A percentile compares a stretch with the other conserved stretches of the same genome.
These are phyloP conservation scores for Schizothorax lantsangensis DNA, from an alignment of 2,797 vertebrate genomes.

Conservation along the genomic window DNA sequence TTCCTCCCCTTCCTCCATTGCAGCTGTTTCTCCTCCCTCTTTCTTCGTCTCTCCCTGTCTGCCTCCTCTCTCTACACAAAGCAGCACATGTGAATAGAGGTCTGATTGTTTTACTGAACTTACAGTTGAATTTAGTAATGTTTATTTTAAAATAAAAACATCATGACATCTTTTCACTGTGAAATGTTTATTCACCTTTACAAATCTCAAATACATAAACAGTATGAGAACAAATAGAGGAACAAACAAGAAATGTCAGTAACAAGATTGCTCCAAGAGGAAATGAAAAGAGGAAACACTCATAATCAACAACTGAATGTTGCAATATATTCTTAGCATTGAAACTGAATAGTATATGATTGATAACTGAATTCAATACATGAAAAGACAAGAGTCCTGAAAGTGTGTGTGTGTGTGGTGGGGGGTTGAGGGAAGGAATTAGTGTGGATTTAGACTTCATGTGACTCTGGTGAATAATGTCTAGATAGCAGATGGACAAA, in stretches of 20 bases:
- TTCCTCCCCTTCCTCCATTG: neutral
- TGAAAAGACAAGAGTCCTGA: neutral
- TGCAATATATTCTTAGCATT: neutral
- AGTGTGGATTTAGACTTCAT: constrained; percentile 74
- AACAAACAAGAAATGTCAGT: constrained; percentile 22
- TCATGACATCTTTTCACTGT: constrained; percentile 55
- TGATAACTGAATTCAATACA: neutral
- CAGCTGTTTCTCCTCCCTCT: constrained; percentile 23
- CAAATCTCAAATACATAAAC: constrained; percentile 62
- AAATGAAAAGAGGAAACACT: constrained; percentile 4
- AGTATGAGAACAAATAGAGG: constrained; percentile 39
- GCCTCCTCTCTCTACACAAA: constrained; percentile 20
- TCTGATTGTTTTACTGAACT: constrained; percentile 64
- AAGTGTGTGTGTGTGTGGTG: neutral
- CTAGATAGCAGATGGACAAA: constrained; percentile 58
- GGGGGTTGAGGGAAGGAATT: constrained; percentile 61
- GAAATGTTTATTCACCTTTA: constrained; percentile 71
- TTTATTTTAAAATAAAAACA: constrained; percentile 50
- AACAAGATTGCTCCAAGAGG: constrained; percentile 33
- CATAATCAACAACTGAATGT: neutral
- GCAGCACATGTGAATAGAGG: constrained; percentile 29
- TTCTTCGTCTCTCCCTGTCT: constrained; percentile 22
- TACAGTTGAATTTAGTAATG: constrained; percentile 49
- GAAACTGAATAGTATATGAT: neutral
- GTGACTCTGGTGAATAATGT: constrained; percentile 73